Evolutionary conservation across 2,797 vertebrate genomes (phyloP).

Genomic region (Notolabrus celidotus): DNA sequence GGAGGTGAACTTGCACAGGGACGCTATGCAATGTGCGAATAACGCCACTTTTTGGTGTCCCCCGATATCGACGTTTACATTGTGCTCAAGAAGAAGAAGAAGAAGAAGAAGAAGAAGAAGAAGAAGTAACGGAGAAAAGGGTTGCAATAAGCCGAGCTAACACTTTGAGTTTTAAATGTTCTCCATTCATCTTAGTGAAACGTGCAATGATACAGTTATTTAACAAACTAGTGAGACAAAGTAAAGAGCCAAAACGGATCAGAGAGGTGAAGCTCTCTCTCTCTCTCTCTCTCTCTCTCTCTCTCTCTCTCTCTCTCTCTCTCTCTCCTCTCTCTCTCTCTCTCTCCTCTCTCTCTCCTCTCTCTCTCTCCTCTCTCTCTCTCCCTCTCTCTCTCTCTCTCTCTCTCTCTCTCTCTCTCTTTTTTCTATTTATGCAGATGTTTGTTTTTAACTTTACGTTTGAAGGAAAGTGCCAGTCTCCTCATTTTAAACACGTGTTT

Average conservation of each 20-base stretch:
- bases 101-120: no score
- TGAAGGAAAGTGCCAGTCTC: slow-evolving; percentile 74
- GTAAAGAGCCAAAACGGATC: slow-evolving; percentile 36
- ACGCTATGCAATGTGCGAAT: slow-evolving; percentile 76
- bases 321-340: no score
- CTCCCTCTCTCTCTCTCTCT: no score
- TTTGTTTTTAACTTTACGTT: slow-evolving; percentile 55
- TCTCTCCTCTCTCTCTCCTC: no score
- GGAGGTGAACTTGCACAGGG: slow-evolving; percentile 73
- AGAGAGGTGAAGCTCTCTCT: no score
- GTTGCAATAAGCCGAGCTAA: slow-evolving; percentile 73
- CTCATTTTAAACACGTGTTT: no score
- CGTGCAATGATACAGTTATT: slow-evolving; percentile 65
- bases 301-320: no score
- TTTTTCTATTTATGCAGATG: slow-evolving; percentile 64
- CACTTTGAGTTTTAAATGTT: slow-evolving; percentile 39
- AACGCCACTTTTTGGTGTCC: slow-evolving; percentile 62
- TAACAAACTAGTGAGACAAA: slow-evolving; percentile 5
- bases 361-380: no score
- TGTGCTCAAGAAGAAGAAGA: slow-evolving; percentile 43
- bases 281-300: no score
- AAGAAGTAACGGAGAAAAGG: slow-evolving; percentile 19
- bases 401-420: no score
- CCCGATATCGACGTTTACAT: slow-evolving; percentile 65
- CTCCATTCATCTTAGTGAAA: slow-evolving; percentile 56